Evolutionary conservation across 2,888 invertebrate species (phyloP), one percentile per base, ranked within the genome.

Genomic region (Melanostoma mellinum): DNA sequence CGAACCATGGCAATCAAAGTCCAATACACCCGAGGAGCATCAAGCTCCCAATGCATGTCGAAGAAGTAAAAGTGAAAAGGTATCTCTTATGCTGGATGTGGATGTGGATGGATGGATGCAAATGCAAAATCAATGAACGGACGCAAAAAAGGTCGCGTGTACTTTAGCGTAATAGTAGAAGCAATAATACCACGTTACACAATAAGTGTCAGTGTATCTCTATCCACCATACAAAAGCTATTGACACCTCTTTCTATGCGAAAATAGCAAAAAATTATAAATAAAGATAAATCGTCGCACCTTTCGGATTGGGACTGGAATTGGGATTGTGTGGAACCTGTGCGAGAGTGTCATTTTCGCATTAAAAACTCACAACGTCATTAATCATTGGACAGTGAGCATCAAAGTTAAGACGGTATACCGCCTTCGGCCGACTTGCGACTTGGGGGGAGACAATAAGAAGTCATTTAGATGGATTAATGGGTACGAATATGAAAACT

Each of bases 51-150:
- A 42, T 42, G 42, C 42, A 42, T 42, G 10, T 46, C 44, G 3
- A 46, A 9, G 50, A 69, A 71, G 81, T 81, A 77, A 81, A 77
- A 77, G 77, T 81, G 81, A 76, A 76, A 72, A 80, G 71, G 69
- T 80, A 75, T 80, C 79, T 61, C 50, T 20, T 20, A 20, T 20
- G 20, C 1, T 20, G 20, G 20, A 20, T 20, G 20, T 20, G 20
- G 20, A 20, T 20, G 20, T 20, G 20, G 20, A 20, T 20, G 20
- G 20, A 46, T 61, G 46, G 60, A 61, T 44, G 44, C 33, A 35
- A 56, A 44, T 3, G 3, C 33, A 5, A 56, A 61, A 63, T 71
- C 71, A 61, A 71, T 77, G 72, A 58, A 65, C 58, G 60, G n/a
- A 9, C 20, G 20, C 38, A 46, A 67, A 73, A 53, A 78, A 73